Percentiles rank a stretch among this genome's conserved stretches.
phyloP scores from a whole-genome alignment of 2,888 invertebrate genomes.

The Thyatira batis region DNA sequence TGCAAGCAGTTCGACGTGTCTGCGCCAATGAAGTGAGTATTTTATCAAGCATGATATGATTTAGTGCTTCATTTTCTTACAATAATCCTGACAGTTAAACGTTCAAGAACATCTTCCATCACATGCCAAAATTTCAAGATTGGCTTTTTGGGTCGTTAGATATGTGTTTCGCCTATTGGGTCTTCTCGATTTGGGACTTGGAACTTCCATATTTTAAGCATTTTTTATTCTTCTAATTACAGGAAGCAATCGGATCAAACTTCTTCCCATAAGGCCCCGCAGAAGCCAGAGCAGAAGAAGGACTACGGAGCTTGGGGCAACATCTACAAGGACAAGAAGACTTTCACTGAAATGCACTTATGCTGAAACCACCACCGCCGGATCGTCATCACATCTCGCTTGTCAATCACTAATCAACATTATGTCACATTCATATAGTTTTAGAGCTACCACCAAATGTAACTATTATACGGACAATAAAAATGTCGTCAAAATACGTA shows the following conservation, averaged over 20 bases:
- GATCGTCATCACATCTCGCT: conserved; percentile 38
- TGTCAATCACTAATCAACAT: conserved; percentile 9
- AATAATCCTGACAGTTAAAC: too few relatives aligned
- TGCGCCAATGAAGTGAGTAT: conserved; percentile 67
- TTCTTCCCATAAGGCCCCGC: conserved; percentile 57
- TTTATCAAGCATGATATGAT: neutral
- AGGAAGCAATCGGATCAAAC: conserved; percentile 57
- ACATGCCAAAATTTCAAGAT: too few relatives aligned
- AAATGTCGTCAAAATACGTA: conserved; percentile 24
- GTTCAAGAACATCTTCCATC: too few relatives aligned
- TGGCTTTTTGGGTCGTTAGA: too few relatives aligned
- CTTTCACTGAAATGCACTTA: conserved; percentile 87
- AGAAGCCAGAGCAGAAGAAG: conserved; percentile 70
- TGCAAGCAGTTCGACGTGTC: conserved; percentile 69
- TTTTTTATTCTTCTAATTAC: conserved; percentile 25
- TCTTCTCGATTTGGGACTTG: too few relatives aligned
- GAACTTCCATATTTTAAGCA: neutral
- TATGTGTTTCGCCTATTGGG: too few relatives aligned
- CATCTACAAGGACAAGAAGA: conserved; percentile 87
- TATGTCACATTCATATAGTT: conserved; percentile 44
- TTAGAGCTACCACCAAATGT: conserved; percentile 44
- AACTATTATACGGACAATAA: conserved; percentile 29
- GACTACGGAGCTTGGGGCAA: conserved; percentile 87
- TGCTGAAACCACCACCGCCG: conserved; percentile 68
- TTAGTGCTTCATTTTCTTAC: neutral